Percentiles rank a stretch among this genome's conserved stretches.
Conservation (phyloP, 1,140 invertebrate species). For the Agrypnia vestita region DNA sequence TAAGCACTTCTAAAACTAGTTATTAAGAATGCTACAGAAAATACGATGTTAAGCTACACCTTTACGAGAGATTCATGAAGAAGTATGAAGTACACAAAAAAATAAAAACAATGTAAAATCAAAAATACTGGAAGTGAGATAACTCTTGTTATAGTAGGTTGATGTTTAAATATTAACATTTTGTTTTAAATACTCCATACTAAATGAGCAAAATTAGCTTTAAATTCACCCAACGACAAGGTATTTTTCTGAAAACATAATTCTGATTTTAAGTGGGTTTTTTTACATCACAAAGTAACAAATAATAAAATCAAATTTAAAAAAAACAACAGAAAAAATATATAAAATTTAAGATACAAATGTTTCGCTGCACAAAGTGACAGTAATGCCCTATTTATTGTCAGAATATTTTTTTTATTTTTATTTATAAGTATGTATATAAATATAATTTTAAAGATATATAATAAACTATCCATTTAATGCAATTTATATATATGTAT, state of each 20-base stretch:
- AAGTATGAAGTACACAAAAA: conserved; percentile 11
- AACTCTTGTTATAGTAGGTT: too few relatives aligned
- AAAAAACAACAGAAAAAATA: conserved; percentile 6
- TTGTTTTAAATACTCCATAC: too few relatives aligned
- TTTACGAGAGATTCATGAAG: conserved; percentile 20
- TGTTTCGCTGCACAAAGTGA: conserved; percentile 17
- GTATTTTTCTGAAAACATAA: too few relatives aligned
- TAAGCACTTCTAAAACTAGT: too few relatives aligned
- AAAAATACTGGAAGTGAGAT: conserved; percentile 31
- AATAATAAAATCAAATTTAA: background rate
- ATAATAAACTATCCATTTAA: conserved; percentile 58
- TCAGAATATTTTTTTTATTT: conserved; percentile 56
- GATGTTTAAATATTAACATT: too few relatives aligned
- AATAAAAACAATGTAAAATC: conserved; percentile 11
- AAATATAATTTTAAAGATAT: conserved; percentile 54
- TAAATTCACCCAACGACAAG: too few relatives aligned
- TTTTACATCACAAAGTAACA: background rate
- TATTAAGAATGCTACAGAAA: too few relatives aligned
- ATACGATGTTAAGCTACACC: background rate
- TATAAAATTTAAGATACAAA: conserved; percentile 14
- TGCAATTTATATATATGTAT: conserved; percentile 48
- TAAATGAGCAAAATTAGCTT: too few relatives aligned
- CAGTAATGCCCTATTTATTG: conserved; percentile 57
- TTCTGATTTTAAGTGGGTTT: too few relatives aligned
- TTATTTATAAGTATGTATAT: conserved; percentile 55